Conservation (phyloP, 35 echinoderm and acorn worm genomes). For the Ophioderma brevispina region DNA sequence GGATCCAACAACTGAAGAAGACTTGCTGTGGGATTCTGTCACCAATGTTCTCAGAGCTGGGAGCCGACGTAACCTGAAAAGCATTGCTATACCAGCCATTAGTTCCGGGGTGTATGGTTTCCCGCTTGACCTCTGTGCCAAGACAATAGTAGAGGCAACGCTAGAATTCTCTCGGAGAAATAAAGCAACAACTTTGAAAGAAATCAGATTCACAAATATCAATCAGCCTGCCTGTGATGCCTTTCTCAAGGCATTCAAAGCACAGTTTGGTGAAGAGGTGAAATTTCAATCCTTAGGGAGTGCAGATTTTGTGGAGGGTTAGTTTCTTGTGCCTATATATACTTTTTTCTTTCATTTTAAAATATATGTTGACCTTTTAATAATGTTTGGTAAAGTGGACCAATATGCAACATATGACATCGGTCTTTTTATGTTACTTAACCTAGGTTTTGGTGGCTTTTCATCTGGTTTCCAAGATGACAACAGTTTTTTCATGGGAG, state of each 20-base stretch:
- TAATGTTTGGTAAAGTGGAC: no score
- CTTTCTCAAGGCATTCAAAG: not conserved
- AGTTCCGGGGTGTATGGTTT: slow-evolving; percentile 48
- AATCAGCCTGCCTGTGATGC: slow-evolving; percentile 20
- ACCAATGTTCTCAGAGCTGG: not conserved
- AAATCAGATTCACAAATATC: slow-evolving; percentile 22
- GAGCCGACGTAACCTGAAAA: not conserved
- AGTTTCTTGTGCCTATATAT: no score
- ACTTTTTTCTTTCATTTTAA: no score
- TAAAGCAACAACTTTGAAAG: not conserved
- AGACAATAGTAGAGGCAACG: slow-evolving; percentile 13
- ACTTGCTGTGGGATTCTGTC: not conserved
- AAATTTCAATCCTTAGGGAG: not conserved
- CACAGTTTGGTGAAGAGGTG: not conserved
- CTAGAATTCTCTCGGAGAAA: slow-evolving; percentile 9
- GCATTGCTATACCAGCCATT: slow-evolving; percentile 49
- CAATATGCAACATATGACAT: no score
- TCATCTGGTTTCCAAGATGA: not conserved
- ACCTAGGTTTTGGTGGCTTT: not conserved
- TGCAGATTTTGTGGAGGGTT: no score
- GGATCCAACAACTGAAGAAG: not conserved
- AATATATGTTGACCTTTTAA: not conserved
- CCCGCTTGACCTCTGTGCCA: slow-evolving; percentile 26
- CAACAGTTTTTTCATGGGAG: not conserved
- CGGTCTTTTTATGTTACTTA: no score